Percentiles rank a stretch among this genome's conserved stretches.
Conservation (phyloP, 2,113 vertebrate genomes). For the Axis porcinus region DNA sequence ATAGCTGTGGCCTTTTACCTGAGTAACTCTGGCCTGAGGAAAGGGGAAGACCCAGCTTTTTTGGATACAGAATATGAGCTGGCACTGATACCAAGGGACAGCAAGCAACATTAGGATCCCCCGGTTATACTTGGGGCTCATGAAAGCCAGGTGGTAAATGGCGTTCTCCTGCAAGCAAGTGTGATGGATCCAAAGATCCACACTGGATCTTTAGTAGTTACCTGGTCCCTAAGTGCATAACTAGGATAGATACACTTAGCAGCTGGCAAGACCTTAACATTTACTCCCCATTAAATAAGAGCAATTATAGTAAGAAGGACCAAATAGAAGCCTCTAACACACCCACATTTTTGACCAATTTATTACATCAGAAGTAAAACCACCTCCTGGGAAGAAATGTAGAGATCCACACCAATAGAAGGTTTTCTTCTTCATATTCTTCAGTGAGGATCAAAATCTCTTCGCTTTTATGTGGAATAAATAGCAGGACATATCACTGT, state of each 20-base stretch:
- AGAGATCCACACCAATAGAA: background rate
- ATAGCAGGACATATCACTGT: background rate
- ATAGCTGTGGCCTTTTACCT: background rate
- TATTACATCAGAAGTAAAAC: background rate
- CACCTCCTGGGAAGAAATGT: background rate
- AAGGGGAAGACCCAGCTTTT: background rate
- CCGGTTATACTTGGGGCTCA: background rate
- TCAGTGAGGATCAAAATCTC: background rate
- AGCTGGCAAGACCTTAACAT: background rate
- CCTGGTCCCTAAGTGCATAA: background rate
- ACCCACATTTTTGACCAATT: background rate
- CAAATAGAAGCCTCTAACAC: background rate
- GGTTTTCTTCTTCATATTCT: background rate
- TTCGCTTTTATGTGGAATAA: background rate
- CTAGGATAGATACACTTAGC: background rate
- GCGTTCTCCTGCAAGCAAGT: background rate
- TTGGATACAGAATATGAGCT: background rate
- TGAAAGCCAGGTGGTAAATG: background rate
- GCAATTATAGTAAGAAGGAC: background rate
- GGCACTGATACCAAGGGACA: background rate
- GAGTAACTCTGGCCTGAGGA: background rate
- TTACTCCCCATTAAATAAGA: background rate
- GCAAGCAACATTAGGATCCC: background rate
- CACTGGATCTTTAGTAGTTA: background rate
- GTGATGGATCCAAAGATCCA: background rate